Conservation (phyloP, 2,113 vertebrate genomes). For the Podarcis muralis region DNA sequence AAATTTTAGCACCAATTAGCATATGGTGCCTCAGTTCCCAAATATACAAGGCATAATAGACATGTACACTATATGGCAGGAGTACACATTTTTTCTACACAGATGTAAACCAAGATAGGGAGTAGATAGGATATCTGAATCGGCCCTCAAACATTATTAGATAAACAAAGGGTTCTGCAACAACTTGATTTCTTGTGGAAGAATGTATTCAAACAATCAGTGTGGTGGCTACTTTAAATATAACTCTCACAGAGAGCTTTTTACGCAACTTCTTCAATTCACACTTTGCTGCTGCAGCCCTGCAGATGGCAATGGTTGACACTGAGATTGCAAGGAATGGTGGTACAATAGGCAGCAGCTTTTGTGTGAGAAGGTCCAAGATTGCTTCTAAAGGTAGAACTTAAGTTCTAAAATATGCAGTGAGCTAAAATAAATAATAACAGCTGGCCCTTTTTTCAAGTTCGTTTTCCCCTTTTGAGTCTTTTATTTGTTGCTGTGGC, state of each 20-base stretch:
- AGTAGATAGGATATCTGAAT: not conserved
- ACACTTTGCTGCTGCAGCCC: no score
- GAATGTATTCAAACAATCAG: not conserved
- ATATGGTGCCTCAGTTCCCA: not conserved
- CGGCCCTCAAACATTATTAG: not conserved
- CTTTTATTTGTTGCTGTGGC: no score
- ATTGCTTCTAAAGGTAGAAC: no score
- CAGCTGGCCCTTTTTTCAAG: no score
- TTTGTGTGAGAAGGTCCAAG: no score
- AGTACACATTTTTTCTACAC: not conserved
- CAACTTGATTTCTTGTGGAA: not conserved
- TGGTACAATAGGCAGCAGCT: not conserved
- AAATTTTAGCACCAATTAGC: not conserved
- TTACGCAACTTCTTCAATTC: not conserved
- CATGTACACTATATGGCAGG: not conserved
- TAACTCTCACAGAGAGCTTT: not conserved
- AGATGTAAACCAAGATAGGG: not conserved
- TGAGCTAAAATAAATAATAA: no score
- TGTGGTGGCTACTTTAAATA: not conserved
- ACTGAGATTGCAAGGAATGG: not conserved
- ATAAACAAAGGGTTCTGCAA: not conserved
- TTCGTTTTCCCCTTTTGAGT: no score
- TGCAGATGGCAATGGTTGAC: not conserved
- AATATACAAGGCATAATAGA: not conserved
- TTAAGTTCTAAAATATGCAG: no score